Base-by-base conservation (phyloP, 2,113 vertebrate genomes). In the Aegotheles bennettii region DNA sequence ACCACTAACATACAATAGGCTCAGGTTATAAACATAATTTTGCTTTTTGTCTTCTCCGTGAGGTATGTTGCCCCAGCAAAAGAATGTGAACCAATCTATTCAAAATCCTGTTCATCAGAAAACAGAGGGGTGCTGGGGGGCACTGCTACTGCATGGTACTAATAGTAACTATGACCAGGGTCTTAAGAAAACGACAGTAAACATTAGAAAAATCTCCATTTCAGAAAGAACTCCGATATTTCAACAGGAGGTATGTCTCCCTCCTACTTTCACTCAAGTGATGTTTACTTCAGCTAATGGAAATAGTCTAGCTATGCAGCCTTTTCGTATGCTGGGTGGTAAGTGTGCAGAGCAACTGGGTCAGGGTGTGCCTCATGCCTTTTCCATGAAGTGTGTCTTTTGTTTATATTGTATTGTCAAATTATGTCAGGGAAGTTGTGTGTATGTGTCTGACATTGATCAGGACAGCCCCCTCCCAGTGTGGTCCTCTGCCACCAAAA, bases 221-320 rank as follows among this genome's bases (percentile, higher is more conserved):
- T 87, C 43, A 92, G 64, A 89, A 93, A 82, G 14, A n/a, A 67
- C 43, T 81, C 28, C 9, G 33, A 29, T 92, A 64, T 88, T 90
- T 95, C 87, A 70, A 51, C 15, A 71, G 47, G 51, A 77, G 24
- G 16, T 51, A 84, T 36, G 47, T 43, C 42, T 81, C 45, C 15
- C 29, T 85, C 69, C 43, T 75, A 68, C 87, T 93, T 96, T 87
- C 5, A 2, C 36, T 97, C 16, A 78, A 94, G 56, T 84, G 42
- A 14, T 85, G 48, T 92, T 95, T 96, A 82, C 88, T 90, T 71
- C 94, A 75, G 85, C 85, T 97, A 89, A 94, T 92, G 93, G 89
- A 63, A 91, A 28, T 20, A 59, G 79, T 56, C 64, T 38, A 40
- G 43, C 71, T 81, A 24, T 75, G 90, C 36, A 77, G 43, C 29